Base-by-base conservation (phyloP, 2,888 invertebrate genomes). In the Hydriomena furcata region DNA sequence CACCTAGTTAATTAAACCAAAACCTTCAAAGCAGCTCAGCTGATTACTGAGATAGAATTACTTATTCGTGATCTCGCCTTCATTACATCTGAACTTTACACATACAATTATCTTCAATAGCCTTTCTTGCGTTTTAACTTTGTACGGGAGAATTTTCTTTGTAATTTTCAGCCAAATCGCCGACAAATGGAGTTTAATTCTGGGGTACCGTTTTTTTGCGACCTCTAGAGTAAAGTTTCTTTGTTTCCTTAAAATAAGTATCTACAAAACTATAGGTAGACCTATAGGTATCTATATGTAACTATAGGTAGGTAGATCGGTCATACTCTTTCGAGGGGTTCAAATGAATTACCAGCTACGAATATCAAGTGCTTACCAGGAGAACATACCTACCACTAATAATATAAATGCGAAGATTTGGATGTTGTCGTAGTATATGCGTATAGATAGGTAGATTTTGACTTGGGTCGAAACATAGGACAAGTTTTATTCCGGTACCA, bases 61-160 rank as follows among this genome's bases (percentile, higher is more conserved):
- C 55, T 35, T 46, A 47, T 41, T 55, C 49, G 36, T 38, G 42
- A 46, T 58, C 55, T 49, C 45, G 37, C 45, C 42, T 52, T 55
- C 61, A 57, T 61, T 58, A 58, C 52, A 48, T 52, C 49, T 42
- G 47, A 58, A 61, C 59, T 59, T 61, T 47, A 55, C 52, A 57
- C 57, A 57, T 61, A 61, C 53, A 61, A 61, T 61, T 61, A 61
- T 52, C 58, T 49, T 7, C 34, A 38, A 52, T 45, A 31, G 28
- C 38, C 23, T 49, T 55, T 37, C 37, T 37, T 37, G 47, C 35
- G 17, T 31, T 45, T 45, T 21, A 32, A 46, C 42, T 46, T 52
- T 37, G 36, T 25, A 17, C 49, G 34, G 34, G 42, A 38, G 25
- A 42, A 47, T 47, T 47, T 52, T 43, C 52, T 52, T 52, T 52